Evolutionary conservation across 1,140 invertebrate genomes (phyloP), one percentile per base, ranked within the genome.

Genomic region (Neotoxoptera formosana): DNA sequence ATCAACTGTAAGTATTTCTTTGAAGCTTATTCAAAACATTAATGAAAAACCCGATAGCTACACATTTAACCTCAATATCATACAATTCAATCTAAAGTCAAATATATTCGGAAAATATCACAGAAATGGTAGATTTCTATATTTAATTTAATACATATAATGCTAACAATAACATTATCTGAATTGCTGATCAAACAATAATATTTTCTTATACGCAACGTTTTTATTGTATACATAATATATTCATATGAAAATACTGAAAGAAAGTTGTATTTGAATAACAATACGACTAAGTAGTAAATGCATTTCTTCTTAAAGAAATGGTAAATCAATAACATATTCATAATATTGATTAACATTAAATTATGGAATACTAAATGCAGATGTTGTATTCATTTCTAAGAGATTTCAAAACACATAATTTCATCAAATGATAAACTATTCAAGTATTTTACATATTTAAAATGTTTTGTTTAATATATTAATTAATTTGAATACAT

Each of bases 71-170:
- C 6, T 17, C 2, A n/a, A 76, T 76, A 76, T n/a, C 30, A 17
- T n/a, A 76, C n/a, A 76, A 14, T 53, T 20, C 14, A 76, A 30
- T 76, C n/a, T 76, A 4, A 76, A 76, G n/a, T 76, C 30, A n/a
- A 67, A 76, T 76, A 4, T n/a, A 76, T 76, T 76, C 14, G n/a
- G 4, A 20, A 76, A 76, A 76, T 76, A 76, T 76, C 60, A 76
- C 30, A 76, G n/a, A 76, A 76, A n/a, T 20, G 4, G 30, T 6
- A 76, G 30, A 76, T 76, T n/a, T 76, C 14, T n/a, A 76, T 34
- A 76, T 76, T 76, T 76, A 76, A 76, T 76, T 76, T 34, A 34
- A n/a, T n/a, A 76, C n/a, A 76, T n/a, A 76, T 76, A 30, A 76
- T 76, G 60, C 60, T 17, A 76, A 76, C 30, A 76, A 76, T 76